A percentile compares a stretch with the other conserved stretches of the same genome.
Evolutionary conservation across 2,797 vertebrate genomes (phyloP).

Genomic region (Falco cherrug): DNA sequence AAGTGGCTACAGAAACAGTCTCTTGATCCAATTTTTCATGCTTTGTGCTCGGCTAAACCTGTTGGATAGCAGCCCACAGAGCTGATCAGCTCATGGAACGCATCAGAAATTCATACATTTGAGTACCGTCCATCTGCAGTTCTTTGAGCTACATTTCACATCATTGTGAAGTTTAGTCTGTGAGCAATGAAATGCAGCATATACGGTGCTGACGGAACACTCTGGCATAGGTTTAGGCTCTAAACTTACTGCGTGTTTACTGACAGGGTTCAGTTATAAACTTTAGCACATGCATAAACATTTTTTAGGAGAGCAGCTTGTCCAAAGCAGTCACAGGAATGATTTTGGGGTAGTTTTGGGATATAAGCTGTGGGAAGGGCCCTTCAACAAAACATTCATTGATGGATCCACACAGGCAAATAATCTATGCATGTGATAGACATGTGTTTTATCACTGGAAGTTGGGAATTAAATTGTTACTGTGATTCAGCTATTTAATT

Average conservation of each 20-base stretch:
- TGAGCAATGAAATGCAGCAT: background rate
- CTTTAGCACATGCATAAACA: background rate
- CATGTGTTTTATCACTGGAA: background rate
- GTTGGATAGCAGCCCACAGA: background rate
- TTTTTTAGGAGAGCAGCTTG: background rate
- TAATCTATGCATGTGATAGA: background rate
- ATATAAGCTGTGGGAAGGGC: background rate
- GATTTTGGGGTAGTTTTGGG: background rate
- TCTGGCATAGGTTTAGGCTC: background rate
- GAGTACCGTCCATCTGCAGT: slow-evolving; percentile 14
- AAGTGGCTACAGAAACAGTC: background rate
- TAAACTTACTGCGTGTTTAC: background rate
- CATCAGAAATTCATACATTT: background rate
- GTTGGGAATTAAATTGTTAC: background rate
- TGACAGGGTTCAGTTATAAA: background rate
- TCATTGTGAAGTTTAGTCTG: background rate
- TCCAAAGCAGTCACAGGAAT: background rate
- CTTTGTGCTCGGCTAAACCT: slow-evolving; percentile 24
- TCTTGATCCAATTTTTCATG: slow-evolving; percentile 34
- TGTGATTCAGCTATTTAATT: slow-evolving; percentile 11
- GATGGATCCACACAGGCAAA: background rate
- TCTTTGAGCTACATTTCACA: slow-evolving; percentile 28
- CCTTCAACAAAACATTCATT: background rate
- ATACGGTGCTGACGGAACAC: background rate
- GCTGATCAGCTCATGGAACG: background rate